A percentile compares a stretch with the other conserved stretches of the same genome.
phyloP scores from a whole-genome alignment of 2,113 vertebrate species.

The Tapirus terrestris region DNA sequence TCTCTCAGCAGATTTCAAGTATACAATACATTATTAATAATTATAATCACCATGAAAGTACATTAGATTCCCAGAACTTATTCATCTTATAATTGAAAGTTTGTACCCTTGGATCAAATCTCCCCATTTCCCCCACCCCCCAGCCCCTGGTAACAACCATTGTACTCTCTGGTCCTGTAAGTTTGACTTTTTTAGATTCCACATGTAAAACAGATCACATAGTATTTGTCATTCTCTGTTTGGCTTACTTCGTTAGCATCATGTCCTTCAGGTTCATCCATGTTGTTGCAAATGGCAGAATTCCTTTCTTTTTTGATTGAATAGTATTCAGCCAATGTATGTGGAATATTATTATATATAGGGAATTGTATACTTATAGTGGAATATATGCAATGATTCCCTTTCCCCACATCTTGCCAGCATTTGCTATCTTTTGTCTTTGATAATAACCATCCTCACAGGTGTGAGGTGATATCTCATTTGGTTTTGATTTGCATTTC shows the following conservation, averaged over 20 bases:
- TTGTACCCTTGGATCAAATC: background rate
- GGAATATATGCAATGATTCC: background rate
- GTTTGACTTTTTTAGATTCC: background rate
- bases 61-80: background rate
- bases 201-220: background rate
- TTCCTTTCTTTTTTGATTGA: background rate
- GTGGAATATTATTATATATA: too few species aligned
- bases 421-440: background rate
- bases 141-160: background rate
- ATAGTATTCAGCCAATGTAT: background rate
- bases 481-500: background rate
- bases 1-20: background rate
- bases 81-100: background rate
- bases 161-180: background rate
- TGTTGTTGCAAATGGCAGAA: background rate
- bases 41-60: background rate
- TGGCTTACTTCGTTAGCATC: background rate
- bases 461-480: background rate
- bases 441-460: background rate
- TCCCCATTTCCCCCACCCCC: background rate
- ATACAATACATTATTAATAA: background rate
- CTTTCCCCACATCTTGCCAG: background rate
- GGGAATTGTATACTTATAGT: too few species aligned
- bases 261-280: background rate
- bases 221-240: background rate